Base-by-base conservation (phyloP, 2,113 vertebrate species). In the Centropus bengalensis region DNA sequence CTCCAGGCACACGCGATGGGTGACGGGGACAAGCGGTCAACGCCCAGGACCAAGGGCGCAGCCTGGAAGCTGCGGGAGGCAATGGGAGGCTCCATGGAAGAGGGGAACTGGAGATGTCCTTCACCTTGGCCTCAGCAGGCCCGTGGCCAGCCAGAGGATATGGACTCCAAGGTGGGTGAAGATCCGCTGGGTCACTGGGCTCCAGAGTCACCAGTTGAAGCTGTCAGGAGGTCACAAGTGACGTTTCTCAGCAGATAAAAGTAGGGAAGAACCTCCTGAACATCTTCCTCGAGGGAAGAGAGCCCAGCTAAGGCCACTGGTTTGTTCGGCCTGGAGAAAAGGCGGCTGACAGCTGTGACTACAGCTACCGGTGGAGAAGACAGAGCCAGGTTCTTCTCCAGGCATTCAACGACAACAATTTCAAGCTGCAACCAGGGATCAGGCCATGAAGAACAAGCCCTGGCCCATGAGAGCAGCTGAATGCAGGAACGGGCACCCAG, bases 181-280 rank as follows among this genome's bases (percentile, higher is more conserved):
- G 68, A 85, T 40, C 13, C 20, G 47, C 4, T 1, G 17, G 13
- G 22, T 27, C 27, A 33, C 0, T 3, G 0, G 28, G 24, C 55
- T 76, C 30, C 44, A 13, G 14, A 52, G 12, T 27, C 86, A 32
- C 27, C 56, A 21, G 45, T 26, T 86, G 15, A 52, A 82, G 12
- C 30, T 42, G 17, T 32, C 47, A 64, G 20, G 9, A n/a, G 60
- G 30, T 38, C 59, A 51, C 22, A 70, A 51, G 22, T 18, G 28
- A 55, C 24, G 44, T 17, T 58, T 23, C 36, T 73, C 36, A 42
- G 54, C 2, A 51, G 33, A 49, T 62, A 84, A 79, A 90, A 58
- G 10, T 4, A 70, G 9, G 32, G n/a, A 20, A 90, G 73, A 87
- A 33, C 12, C 6, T 4, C 5, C 1, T 59, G 36, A 86, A 54